Conservation (phyloP, 2,113 vertebrate species). For the Rissa tridactyla region DNA sequence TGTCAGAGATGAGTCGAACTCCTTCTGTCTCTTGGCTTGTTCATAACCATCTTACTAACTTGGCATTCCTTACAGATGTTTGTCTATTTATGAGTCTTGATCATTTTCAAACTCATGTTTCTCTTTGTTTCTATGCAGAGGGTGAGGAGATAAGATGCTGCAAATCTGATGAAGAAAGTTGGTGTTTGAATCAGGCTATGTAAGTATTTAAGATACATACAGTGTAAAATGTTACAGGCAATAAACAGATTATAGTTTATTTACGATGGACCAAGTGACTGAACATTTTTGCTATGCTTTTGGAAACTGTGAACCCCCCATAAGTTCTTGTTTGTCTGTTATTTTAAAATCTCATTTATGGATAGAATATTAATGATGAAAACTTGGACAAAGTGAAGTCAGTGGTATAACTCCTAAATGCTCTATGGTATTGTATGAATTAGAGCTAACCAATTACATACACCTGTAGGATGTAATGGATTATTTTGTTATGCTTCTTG, state of each 20-base stretch:
- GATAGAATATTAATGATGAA: not conserved
- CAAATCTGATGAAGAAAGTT: not conserved
- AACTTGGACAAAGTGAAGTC: not conserved
- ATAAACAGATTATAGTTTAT: not conserved
- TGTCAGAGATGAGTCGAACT: not conserved
- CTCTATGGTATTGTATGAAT: not conserved
- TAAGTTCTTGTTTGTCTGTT: not conserved
- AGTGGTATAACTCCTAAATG: not conserved
- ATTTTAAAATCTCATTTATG: not conserved
- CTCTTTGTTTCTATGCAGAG: not conserved
- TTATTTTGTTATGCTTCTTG: not conserved
- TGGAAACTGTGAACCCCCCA: not conserved
- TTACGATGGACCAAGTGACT: not conserved
- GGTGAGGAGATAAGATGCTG: not conserved
- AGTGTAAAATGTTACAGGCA: not conserved
- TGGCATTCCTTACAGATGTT: not conserved
- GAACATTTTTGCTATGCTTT: not conserved
- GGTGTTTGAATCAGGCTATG: not conserved
- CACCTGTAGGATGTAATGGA: not conserved
- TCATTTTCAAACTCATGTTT: not conserved
- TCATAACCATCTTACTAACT: not conserved
- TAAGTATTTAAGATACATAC: not conserved
- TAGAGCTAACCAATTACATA: not conserved
- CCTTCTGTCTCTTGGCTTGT: not conserved
- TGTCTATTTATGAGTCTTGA: not conserved